phyloP scores from a whole-genome alignment of 2,888 invertebrate genomes.

The Sepiola atlantica region DNA sequence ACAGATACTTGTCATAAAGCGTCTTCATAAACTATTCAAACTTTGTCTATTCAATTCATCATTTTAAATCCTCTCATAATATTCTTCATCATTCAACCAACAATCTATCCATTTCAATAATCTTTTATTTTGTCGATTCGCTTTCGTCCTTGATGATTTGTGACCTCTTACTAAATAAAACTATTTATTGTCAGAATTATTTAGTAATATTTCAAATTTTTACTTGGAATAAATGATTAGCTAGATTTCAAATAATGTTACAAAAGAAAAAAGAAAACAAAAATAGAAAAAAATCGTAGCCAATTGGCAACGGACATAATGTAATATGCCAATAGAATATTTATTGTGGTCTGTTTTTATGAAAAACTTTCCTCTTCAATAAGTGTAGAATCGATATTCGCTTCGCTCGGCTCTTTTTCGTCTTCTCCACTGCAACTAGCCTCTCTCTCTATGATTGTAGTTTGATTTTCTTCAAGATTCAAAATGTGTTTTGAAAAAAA shows the following conservation, averaged over 20 bases:
- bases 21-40: too few species aligned
- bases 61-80: too few species aligned
- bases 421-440: neutral
- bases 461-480: neutral
- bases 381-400: slow-evolving; percentile 5
- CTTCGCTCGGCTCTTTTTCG: neutral
- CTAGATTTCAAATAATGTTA: neutral
- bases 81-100: too few species aligned
- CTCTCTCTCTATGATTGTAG: neutral
- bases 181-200: neutral
- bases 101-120: too few species aligned
- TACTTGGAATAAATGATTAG: neutral
- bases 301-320: neutral
- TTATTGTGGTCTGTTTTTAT: neutral
- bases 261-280: neutral
- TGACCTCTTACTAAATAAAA: too few species aligned
- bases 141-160: too few species aligned
- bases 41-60: too few species aligned
- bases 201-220: neutral
- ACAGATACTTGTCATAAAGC: too few species aligned
- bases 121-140: too few species aligned
- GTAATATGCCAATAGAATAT: neutral
- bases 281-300: neutral
- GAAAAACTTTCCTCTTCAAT: neutral
- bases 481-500: too few species aligned